Evolutionary conservation across 2,113 vertebrate species (phyloP).

Genomic region (Antennarius striatus): DNA sequence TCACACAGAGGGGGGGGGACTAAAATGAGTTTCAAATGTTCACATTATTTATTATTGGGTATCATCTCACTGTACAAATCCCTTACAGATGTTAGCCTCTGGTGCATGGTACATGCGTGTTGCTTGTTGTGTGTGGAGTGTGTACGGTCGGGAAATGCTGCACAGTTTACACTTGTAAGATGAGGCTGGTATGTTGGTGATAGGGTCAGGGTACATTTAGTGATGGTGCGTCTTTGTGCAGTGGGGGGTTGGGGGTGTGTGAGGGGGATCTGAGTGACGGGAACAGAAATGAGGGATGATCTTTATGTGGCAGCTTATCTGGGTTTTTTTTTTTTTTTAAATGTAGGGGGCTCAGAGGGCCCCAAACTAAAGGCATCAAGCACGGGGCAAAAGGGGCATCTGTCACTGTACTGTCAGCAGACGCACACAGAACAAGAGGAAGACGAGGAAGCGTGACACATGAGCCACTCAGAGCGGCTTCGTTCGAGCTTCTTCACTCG

Average conservation of each 20-base stretch:
- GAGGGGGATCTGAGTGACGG: slow-evolving; percentile 71
- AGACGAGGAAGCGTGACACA: too few species aligned
- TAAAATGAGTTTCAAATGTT: slow-evolving; percentile 79
- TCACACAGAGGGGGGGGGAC: slow-evolving; percentile 69
- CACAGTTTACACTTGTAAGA: slow-evolving; percentile 19
- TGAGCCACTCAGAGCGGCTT: too few species aligned
- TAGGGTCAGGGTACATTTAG: slow-evolving; percentile 22
- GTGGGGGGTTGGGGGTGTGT: slow-evolving; percentile 18
- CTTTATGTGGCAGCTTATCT: slow-evolving; percentile 79
- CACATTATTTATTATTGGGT: slow-evolving; percentile 78
- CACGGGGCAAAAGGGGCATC: slow-evolving; percentile 50
- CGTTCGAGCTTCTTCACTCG: too few species aligned
- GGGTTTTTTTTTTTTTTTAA: slow-evolving; percentile 65
- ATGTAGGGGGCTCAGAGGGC: slow-evolving; percentile 63
- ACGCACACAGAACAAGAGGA: background rate
- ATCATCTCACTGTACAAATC: slow-evolving; percentile 79
- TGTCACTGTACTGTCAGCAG: slow-evolving; percentile 56
- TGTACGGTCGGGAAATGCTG: slow-evolving; percentile 26
- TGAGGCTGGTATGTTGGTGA: slow-evolving; percentile 33
- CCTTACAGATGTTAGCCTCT: slow-evolving; percentile 72
- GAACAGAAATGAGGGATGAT: slow-evolving; percentile 78
- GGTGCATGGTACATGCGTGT: slow-evolving; percentile 31
- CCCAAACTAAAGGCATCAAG: slow-evolving; percentile 59
- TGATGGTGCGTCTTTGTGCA: slow-evolving; percentile 32
- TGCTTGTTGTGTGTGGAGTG: background rate